These are phyloP conservation scores for Eptatretus burgeri DNA, from an alignment of 2,113 vertebrate species.

Conservation along the genomic window DNA sequence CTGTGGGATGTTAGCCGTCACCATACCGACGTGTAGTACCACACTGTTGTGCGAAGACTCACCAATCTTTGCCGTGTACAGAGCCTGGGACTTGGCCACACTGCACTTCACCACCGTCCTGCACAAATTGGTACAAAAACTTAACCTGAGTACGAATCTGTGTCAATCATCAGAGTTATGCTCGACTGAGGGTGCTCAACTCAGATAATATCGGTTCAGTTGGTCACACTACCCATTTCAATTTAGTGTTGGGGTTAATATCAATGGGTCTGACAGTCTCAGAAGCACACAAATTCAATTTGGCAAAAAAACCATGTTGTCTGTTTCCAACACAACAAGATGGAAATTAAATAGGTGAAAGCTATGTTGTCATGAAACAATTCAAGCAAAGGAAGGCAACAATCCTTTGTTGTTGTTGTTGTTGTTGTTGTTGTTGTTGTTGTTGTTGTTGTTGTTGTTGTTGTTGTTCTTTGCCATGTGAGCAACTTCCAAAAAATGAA, in stretches of 20 bases:
- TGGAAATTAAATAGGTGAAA: too few relatives aligned
- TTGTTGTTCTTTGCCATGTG: too few relatives aligned
- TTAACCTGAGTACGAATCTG: too few relatives aligned
- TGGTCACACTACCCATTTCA: background rate
- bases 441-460: too few relatives aligned
- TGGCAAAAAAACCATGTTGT: background rate
- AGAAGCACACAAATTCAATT: background rate
- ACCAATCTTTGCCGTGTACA: constrained; percentile 80
- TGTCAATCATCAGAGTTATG: too few relatives aligned
- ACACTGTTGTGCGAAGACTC: constrained; percentile 74
- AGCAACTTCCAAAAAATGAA: too few relatives aligned
- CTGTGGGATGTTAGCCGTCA: constrained; percentile 93
- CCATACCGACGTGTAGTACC: constrained; percentile 69
- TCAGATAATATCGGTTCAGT: background rate
- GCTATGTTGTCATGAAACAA: too few relatives aligned
- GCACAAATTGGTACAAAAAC: constrained; percentile 11
- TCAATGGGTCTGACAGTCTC: background rate
- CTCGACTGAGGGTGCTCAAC: too few relatives aligned
- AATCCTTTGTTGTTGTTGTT: too few relatives aligned
- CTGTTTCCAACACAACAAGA: too few relatives aligned
- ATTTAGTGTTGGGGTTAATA: background rate
- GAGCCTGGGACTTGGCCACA: constrained; percentile 83
- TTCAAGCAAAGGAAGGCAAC: too few relatives aligned
- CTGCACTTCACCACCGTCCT: constrained; percentile 98
- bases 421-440: too few relatives aligned